Evolutionary conservation across 2,888 invertebrate species (phyloP).

Genomic region (Drosophila basisetae): DNA sequence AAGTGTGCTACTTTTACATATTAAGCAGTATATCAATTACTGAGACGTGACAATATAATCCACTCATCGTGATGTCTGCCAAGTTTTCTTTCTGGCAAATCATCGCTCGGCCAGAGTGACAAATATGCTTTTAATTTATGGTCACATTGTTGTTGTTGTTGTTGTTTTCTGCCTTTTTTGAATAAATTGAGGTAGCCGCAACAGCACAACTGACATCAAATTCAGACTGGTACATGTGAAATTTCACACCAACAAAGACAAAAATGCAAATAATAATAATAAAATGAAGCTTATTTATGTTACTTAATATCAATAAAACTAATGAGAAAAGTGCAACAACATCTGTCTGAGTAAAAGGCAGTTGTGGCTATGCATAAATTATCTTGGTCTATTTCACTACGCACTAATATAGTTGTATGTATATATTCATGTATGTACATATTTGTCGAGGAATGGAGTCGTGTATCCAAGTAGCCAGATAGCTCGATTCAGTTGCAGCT

Average conservation of each 20-base stretch:
- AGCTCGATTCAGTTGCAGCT: neutral
- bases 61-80: slow-evolving; percentile 3
- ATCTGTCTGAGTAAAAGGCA: slow-evolving; percentile 6
- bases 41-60: slow-evolving; percentile 11
- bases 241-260: neutral
- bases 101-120: slow-evolving; percentile 6
- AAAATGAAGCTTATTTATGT: slow-evolving; percentile 30
- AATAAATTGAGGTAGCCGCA: slow-evolving; percentile 18
- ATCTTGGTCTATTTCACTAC: slow-evolving; percentile 43
- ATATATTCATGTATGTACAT: neutral
- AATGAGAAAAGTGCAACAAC: slow-evolving; percentile 20
- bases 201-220: slow-evolving; percentile 10
- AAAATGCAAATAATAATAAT: neutral
- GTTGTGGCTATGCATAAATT: slow-evolving; percentile 35
- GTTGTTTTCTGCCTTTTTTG: neutral
- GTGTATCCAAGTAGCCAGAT: neutral
- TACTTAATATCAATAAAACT: slow-evolving; percentile 40
- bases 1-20: neutral
- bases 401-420: neutral
- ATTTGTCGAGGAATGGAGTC: neutral
- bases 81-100: slow-evolving; percentile 5
- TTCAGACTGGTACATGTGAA: slow-evolving; percentile 7
- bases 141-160: neutral
- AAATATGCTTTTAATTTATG: slow-evolving; percentile 29
- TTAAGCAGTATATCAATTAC: neutral